phyloP scores from a whole-genome alignment of 2,113 vertebrate species.

The Stigmatopora argus region DNA sequence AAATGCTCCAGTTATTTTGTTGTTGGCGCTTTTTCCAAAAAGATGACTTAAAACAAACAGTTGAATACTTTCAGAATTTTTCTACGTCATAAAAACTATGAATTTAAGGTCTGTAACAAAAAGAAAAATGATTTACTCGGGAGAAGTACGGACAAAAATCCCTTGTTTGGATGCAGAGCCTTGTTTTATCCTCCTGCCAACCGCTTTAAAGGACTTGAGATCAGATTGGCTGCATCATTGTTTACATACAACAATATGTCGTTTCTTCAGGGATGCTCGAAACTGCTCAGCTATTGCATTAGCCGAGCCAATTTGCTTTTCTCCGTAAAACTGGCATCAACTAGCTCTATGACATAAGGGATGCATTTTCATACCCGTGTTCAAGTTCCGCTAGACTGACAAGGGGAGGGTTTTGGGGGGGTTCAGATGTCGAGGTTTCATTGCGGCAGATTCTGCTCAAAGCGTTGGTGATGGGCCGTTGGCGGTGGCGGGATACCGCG shows the following conservation, averaged over 20 bases:
- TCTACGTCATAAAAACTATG: too few relatives aligned
- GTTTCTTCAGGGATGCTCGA: conserved; percentile 40
- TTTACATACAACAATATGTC: conserved; percentile 41
- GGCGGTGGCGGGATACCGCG: conserved; percentile 53
- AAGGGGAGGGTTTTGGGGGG: too few relatives aligned
- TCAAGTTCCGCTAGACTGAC: conserved; percentile 60
- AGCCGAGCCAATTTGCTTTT: conserved; percentile 48
- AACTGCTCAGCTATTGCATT: conserved; percentile 59
- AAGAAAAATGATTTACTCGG: too few relatives aligned
- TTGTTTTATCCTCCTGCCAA: conserved; percentile 39
- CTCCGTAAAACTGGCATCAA: conserved; percentile 57
- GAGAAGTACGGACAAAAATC: too few relatives aligned
- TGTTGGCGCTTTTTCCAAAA: too few relatives aligned
- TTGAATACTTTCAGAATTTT: too few relatives aligned
- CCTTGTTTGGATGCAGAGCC: not conserved
- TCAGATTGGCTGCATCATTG: conserved; percentile 54
- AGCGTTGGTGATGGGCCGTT: conserved; percentile 62
- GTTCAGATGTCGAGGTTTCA: conserved; percentile 73
- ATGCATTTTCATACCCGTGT: conserved; percentile 66
- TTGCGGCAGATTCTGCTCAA: conserved; percentile 73
- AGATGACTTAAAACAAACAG: too few relatives aligned
- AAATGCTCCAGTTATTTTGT: too few relatives aligned
- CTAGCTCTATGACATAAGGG: conserved; percentile 63
- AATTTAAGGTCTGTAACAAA: too few relatives aligned
- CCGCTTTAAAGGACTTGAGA: conserved; percentile 51